Conservation (phyloP, 1,140 invertebrate genomes). For the Drosophila dunni region DNA sequence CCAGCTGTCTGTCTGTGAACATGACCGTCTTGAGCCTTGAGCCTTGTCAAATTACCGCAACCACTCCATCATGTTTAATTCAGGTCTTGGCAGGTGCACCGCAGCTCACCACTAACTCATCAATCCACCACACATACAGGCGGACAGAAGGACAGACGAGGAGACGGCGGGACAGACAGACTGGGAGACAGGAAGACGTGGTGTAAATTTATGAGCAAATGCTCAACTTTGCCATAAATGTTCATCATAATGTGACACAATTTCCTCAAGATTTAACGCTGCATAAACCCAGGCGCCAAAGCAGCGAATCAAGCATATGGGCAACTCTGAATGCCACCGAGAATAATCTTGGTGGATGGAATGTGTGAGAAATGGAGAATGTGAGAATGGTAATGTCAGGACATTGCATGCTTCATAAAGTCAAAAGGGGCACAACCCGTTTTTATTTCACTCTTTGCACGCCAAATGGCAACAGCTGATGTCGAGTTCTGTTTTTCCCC, state of each 20-base stretch:
- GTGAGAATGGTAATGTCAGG: constrained; percentile 30
- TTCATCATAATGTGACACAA: constrained; percentile 83
- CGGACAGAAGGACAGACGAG: neutral
- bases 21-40: constrained; percentile 26
- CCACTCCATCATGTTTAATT: constrained; percentile 76
- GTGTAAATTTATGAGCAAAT: constrained; percentile 71
- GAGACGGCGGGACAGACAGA: neutral
- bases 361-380: constrained; percentile 1
- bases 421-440: constrained; percentile 69
- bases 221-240: constrained; percentile 79
- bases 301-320: constrained; percentile 41
- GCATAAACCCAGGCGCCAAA: constrained; percentile 57
- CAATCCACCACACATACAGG: neutral
- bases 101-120: neutral
- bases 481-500: no score
- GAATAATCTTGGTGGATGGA: neutral
- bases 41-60: constrained; percentile 78
- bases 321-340: constrained; percentile 15
- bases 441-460: constrained; percentile 8
- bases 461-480: no score
- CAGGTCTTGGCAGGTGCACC: constrained; percentile 27
- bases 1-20: constrained; percentile 21
- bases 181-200: constrained; percentile 18
- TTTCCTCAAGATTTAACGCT: constrained; percentile 80
- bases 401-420: constrained; percentile 66